phyloP scores from a whole-genome alignment of 2,113 vertebrate species.

The Cryptotis parvus region DNA sequence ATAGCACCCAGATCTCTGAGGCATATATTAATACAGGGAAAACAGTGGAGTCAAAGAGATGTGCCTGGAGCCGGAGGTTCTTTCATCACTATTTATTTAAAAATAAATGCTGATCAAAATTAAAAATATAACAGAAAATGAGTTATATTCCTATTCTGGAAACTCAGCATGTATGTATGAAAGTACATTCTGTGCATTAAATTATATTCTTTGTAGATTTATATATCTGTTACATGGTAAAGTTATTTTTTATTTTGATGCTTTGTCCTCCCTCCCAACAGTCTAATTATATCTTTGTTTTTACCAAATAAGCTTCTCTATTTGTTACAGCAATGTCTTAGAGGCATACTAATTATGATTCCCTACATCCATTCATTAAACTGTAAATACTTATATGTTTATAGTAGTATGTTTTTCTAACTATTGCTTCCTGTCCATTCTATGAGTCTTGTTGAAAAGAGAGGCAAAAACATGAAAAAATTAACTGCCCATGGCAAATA shows the following conservation, averaged over 20 bases:
- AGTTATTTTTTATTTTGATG: background rate
- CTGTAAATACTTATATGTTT: background rate
- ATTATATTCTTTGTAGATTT: background rate
- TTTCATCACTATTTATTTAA: too few species aligned
- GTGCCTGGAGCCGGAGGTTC: too few species aligned
- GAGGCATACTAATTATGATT: background rate
- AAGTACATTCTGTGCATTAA: too few species aligned
- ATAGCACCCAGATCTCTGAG: too few species aligned
- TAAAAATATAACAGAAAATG: background rate
- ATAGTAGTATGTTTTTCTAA: background rate
- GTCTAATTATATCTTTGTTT: background rate
- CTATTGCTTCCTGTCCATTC: background rate
- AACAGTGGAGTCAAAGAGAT: too few species aligned
- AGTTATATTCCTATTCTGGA: background rate
- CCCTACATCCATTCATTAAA: background rate
- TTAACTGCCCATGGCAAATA: background rate
- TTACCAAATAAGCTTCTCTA: background rate
- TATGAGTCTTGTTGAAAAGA: background rate
- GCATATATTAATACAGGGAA: too few species aligned
- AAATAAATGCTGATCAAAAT: too few species aligned
- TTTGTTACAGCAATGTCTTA: background rate
- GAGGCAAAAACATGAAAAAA: background rate
- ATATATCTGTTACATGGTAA: background rate
- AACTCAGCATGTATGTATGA: background rate
- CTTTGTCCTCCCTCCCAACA: background rate